Conservation (phyloP, 2,113 vertebrate genomes). For the Tautogolabrus adspersus region DNA sequence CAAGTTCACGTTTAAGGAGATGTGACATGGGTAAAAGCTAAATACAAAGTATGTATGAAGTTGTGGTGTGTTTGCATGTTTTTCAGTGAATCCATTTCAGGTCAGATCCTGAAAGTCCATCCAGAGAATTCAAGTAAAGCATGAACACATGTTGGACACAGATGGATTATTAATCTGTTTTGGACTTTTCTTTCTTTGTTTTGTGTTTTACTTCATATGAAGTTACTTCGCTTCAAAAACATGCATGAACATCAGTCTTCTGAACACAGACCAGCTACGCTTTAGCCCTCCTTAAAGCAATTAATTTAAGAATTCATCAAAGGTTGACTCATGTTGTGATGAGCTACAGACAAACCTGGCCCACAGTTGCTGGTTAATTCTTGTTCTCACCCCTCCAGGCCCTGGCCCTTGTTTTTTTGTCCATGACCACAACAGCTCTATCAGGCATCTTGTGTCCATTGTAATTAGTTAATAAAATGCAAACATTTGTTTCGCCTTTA, state of each 20-base stretch:
- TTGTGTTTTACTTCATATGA: neutral
- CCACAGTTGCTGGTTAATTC: constrained; percentile 32
- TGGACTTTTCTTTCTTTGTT: neutral
- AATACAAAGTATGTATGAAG: neutral
- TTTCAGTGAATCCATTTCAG: neutral
- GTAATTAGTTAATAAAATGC: constrained; percentile 65
- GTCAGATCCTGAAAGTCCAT: neutral
- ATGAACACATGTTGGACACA: constrained; percentile 16
- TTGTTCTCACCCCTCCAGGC: constrained; percentile 26
- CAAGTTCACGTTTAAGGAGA: no score
- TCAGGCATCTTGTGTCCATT: constrained; percentile 40
- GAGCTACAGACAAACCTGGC: constrained; percentile 19
- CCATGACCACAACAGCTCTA: constrained; percentile 37
- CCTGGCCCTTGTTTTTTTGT: constrained; percentile 23
- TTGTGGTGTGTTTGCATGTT: neutral
- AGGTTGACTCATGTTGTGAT: constrained; percentile 19
- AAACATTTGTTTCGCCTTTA: constrained; percentile 72
- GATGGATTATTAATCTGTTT: constrained; percentile 2
- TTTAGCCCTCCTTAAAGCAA: neutral
- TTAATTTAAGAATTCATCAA: constrained; percentile 17
- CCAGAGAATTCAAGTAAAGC: neutral
- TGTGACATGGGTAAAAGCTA: neutral
- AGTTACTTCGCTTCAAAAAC: neutral
- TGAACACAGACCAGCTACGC: neutral
- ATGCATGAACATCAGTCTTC: constrained; percentile 11